Evolutionary conservation across 2,888 invertebrate genomes (phyloP).

Genomic region (Hydroisotoma schaefferi): DNA sequence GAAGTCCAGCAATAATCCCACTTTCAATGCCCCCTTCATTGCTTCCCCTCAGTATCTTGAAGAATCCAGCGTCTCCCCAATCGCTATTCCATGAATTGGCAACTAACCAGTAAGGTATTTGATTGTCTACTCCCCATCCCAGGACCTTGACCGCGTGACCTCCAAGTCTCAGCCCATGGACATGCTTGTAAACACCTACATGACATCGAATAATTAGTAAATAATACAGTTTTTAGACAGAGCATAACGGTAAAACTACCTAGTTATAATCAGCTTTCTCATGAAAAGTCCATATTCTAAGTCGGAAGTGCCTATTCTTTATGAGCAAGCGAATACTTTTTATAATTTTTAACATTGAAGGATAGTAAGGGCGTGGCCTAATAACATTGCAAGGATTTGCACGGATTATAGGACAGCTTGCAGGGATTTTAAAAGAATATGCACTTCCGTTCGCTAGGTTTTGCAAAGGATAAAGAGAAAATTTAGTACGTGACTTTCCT

Average conservation of each 20-base stretch:
- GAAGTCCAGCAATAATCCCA: constrained; percentile 65
- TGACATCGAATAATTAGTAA: not conserved
- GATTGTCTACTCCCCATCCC: constrained; percentile 75
- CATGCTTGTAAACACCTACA: constrained; percentile 69
- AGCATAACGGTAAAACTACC: too few relatives aligned
- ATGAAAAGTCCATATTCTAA: too few relatives aligned
- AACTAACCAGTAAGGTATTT: constrained; percentile 78
- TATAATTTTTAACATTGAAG: too few relatives aligned
- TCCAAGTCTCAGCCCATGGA: constrained; percentile 67
- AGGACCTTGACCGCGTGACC: constrained; percentile 83
- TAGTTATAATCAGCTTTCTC: too few relatives aligned
- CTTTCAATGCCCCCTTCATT: constrained; percentile 74
- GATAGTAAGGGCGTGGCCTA: too few relatives aligned
- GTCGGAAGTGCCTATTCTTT: too few relatives aligned
- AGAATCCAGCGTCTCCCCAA: constrained; percentile 84
- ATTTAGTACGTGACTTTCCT: too few relatives aligned
- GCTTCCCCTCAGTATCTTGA: constrained; percentile 77
- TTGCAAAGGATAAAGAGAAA: not conserved
- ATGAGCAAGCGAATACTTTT: too few relatives aligned
- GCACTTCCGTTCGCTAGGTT: not conserved
- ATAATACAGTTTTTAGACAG: too few relatives aligned
- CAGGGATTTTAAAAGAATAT: too few relatives aligned
- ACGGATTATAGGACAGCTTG: too few relatives aligned
- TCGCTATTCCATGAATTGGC: constrained; percentile 92
- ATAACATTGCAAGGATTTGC: too few relatives aligned